These are phyloP conservation scores for Ochropleura plecta DNA, from an alignment of 2,888 invertebrate species.

Conservation along the genomic window DNA sequence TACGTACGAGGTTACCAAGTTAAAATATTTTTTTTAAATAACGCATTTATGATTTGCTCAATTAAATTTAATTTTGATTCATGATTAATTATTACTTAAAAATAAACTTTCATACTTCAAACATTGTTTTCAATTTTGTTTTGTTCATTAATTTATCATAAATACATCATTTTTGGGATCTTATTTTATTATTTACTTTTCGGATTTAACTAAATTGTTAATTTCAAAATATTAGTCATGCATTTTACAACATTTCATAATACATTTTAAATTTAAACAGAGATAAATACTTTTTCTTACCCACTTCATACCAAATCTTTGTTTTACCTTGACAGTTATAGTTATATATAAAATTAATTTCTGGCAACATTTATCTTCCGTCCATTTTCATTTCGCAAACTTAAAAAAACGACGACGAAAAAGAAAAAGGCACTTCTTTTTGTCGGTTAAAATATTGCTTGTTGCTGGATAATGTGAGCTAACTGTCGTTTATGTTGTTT, in stretches of 20 bases:
- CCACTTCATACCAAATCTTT: neutral
- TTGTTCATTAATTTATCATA: neutral
- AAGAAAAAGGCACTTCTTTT: constrained; percentile 79
- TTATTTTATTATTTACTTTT: neutral
- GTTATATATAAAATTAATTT: constrained; percentile 24
- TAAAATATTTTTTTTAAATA: neutral
- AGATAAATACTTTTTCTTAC: too few relatives aligned
- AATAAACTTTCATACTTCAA: too few relatives aligned
- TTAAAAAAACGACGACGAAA: constrained; percentile 87
- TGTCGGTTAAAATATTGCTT: constrained; percentile 80
- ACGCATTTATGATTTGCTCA: constrained; percentile 21
- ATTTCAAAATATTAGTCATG: neutral
- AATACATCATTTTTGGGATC: too few relatives aligned
- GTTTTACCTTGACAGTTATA: constrained; percentile 54
- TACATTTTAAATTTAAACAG: neutral
- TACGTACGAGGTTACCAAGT: constrained; percentile 36
- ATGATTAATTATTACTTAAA: neutral
- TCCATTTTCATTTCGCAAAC: constrained; percentile 88
- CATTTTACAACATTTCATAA: neutral
- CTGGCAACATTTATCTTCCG: constrained; percentile 79
- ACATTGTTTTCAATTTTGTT: neutral
- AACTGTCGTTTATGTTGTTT: constrained; percentile 73
- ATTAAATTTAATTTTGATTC: neutral
- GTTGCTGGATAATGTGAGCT: constrained; percentile 83
- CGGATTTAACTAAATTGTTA: neutral